Percentiles rank a stretch among this genome's conserved stretches.
Conservation (phyloP, 2,888 invertebrate species). For the Andrena fulva region DNA sequence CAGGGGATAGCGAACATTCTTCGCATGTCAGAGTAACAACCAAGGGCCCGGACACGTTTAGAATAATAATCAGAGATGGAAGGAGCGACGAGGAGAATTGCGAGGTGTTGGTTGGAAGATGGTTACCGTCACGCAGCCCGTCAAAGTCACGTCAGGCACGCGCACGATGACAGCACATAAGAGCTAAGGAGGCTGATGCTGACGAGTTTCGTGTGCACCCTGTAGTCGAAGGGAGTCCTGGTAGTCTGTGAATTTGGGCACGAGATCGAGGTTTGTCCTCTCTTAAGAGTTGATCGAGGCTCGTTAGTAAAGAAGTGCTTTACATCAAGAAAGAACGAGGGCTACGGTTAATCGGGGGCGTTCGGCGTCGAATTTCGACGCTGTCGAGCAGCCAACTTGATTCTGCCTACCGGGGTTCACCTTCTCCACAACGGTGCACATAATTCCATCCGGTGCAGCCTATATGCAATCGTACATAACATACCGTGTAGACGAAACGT, state of each 20-base stretch:
- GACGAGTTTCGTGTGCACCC: conserved; percentile 65
- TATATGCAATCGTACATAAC: conserved; percentile 64
- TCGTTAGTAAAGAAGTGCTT: too few relatives aligned
- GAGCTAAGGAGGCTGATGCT: conserved; percentile 70
- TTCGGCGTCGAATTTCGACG: background rate
- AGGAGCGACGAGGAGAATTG: background rate
- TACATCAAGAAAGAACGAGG: too few relatives aligned
- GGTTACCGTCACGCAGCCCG: conserved; percentile 38
- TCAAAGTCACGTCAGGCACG: conserved; percentile 42
- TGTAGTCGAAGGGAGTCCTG: conserved; percentile 68
- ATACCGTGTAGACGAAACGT: conserved; percentile 38
- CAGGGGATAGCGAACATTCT: too few relatives aligned
- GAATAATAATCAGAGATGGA: background rate
- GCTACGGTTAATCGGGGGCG: too few relatives aligned
- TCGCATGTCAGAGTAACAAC: too few relatives aligned
- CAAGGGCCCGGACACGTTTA: too few relatives aligned
- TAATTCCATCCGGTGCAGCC: conserved; percentile 48
- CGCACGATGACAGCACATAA: conserved; percentile 66
- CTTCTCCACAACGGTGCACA: conserved; percentile 65
- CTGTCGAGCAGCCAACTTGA: conserved; percentile 38
- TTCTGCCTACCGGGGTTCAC: conserved; percentile 46
- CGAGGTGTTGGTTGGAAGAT: background rate
- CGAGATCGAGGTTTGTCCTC: background rate
- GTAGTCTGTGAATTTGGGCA: conserved; percentile 50
- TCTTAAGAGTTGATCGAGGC: background rate